These are phyloP conservation scores for Hydrolagus colliei DNA, from an alignment of 2,797 vertebrate genomes.

Conservation along the genomic window DNA sequence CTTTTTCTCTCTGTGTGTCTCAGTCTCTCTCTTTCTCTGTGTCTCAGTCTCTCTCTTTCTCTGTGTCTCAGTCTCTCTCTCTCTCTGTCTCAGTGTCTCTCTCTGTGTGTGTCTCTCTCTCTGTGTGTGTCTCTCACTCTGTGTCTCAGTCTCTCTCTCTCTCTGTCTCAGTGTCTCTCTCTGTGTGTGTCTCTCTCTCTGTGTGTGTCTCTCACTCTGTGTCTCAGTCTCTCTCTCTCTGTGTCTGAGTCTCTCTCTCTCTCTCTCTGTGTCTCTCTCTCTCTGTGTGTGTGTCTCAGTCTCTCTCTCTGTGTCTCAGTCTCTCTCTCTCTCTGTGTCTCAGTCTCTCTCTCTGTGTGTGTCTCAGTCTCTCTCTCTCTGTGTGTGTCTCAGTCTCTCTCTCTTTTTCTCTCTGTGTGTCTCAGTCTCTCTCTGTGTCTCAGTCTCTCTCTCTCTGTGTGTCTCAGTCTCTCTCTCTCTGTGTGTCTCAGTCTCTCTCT, in stretches of 20 bases:
- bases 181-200: background rate
- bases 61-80: no score
- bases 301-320: background rate
- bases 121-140: background rate
- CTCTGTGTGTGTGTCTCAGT: background rate
- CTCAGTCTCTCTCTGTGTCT: background rate
- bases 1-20: no score
- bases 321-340: background rate
- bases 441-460: background rate
- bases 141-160: background rate
- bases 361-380: background rate
- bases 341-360: background rate
- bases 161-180: background rate
- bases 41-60: no score
- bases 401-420: no score
- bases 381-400: background rate
- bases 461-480: background rate
- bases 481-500: background rate
- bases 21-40: no score
- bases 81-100: no score
- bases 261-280: background rate
- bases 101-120: no score
- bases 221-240: background rate
- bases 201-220: background rate
- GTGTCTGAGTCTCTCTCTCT: background rate